Conservation (phyloP, 2,113 vertebrate genomes). For the Poeciliopsis retropinna region DNA sequence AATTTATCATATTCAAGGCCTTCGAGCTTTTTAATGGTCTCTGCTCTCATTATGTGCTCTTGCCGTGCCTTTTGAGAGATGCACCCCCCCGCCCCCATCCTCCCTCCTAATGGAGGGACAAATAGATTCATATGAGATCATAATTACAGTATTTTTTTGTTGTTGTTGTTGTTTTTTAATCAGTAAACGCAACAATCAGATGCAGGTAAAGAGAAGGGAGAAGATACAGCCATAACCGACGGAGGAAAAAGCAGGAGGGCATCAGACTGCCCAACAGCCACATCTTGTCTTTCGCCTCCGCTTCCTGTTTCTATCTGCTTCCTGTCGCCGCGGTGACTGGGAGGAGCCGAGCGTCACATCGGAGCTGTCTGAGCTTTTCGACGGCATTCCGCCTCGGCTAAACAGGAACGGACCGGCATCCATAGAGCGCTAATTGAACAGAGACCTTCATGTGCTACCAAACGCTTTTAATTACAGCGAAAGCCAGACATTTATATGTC, state of each 20-base stretch:
- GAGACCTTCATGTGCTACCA: constrained; percentile 11
- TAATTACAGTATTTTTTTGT: constrained; percentile 66
- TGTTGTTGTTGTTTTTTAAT: constrained; percentile 1
- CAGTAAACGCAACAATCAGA: constrained; percentile 33
- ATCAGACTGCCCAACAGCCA: constrained; percentile 54
- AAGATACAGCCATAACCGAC: constrained; percentile 4
- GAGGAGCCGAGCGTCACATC: constrained; percentile 37
- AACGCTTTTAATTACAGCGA: background rate
- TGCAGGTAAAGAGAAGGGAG: constrained; percentile 28
- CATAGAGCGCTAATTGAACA: constrained; percentile 38
- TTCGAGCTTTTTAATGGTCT: constrained; percentile 72
- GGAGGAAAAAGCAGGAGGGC: constrained; percentile 23
- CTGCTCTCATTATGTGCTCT: constrained; percentile 73
- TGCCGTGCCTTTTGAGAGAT: constrained; percentile 59
- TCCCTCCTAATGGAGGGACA: constrained; percentile 69
- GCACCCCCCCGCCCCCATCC: background rate
- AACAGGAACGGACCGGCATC: constrained; percentile 23
- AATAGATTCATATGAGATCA: constrained; percentile 69
- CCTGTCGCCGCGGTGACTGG: constrained; percentile 51
- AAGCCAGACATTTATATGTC: constrained; percentile 23
- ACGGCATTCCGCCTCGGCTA: constrained; percentile 28
- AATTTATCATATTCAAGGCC: constrained; percentile 72
- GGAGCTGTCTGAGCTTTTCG: constrained; percentile 35
- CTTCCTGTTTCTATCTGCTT: constrained; percentile 68
- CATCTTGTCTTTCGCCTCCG: constrained; percentile 61